These are phyloP conservation scores for Limonius californicus DNA, from an alignment of 1,140 invertebrate genomes.

Conservation along the genomic window DNA sequence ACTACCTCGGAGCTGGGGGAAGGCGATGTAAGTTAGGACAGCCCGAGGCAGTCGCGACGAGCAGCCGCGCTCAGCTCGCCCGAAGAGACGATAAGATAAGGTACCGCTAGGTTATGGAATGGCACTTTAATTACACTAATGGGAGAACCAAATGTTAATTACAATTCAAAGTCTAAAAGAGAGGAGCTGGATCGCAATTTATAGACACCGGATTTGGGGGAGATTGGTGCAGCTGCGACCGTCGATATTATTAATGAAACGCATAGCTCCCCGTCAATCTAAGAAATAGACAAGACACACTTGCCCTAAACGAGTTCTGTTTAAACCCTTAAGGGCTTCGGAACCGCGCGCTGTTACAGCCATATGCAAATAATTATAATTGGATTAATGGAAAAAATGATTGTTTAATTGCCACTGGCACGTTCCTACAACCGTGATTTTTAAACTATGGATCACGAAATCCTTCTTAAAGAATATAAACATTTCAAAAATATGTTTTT, in stretches of 20 bases:
- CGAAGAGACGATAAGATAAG: conserved; percentile 46
- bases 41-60: conserved; percentile 28
- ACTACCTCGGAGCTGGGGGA: conserved; percentile 9
- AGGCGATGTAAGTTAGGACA: conserved; percentile 28
- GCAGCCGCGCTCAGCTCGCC: conserved; percentile 29
- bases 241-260: conserved; percentile 45
- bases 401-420: no score
- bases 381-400: no score
- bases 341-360: no score
- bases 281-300: no score
- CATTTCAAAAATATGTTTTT: no score
- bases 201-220: conserved; percentile 41
- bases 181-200: conserved; percentile 47
- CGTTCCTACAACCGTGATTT: no score
- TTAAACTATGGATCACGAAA: no score
- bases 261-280: conserved; percentile 13
- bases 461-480: no score
- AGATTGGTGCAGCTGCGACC: conserved; percentile 42
- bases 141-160: conserved; percentile 69
- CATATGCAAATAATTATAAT: no score
- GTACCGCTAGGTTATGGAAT: conserved; percentile 46
- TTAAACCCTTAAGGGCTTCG: no score
- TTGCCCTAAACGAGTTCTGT: no score
- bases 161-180: conserved; percentile 66
- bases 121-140: conserved; percentile 70